These are phyloP conservation scores for Semaprochilodus insignis DNA, from an alignment of 2,797 vertebrate species.

Conservation along the genomic window DNA sequence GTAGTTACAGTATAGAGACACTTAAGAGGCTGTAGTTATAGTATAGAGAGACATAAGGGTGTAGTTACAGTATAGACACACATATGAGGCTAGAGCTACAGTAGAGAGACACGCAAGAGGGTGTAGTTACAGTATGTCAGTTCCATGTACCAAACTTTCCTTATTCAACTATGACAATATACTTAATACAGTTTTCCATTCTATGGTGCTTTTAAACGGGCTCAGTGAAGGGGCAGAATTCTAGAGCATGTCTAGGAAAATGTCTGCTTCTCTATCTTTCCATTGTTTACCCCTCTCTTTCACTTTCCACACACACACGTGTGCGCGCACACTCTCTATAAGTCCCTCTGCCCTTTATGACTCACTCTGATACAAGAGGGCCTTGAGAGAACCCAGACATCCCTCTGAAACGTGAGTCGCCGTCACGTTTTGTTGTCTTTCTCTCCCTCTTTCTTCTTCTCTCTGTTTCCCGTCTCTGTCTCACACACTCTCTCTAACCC, in stretches of 20 bases:
- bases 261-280: neutral
- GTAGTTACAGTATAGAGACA: too few species aligned
- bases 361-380: neutral
- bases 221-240: neutral
- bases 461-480: neutral
- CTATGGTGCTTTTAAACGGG: neutral
- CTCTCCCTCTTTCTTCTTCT: neutral
- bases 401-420: constrained; percentile 21
- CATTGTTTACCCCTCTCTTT: neutral
- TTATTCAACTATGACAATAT: too few species aligned
- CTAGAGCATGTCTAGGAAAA: neutral
- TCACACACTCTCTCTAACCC: neutral
- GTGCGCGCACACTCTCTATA: neutral
- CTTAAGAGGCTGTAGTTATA: too few species aligned
- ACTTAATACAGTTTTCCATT: too few species aligned
- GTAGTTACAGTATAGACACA: too few species aligned
- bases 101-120: too few species aligned
- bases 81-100: too few species aligned
- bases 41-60: too few species aligned
- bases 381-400: constrained; percentile 5
- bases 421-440: neutral
- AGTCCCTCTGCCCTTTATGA: neutral
- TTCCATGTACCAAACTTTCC: too few species aligned
- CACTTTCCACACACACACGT: neutral
- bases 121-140: too few species aligned